Percentiles rank a stretch among this genome's conserved stretches.
Evolutionary conservation across 2,888 invertebrate species (phyloP).

Genomic region (Bugulina stolonifera): DNA sequence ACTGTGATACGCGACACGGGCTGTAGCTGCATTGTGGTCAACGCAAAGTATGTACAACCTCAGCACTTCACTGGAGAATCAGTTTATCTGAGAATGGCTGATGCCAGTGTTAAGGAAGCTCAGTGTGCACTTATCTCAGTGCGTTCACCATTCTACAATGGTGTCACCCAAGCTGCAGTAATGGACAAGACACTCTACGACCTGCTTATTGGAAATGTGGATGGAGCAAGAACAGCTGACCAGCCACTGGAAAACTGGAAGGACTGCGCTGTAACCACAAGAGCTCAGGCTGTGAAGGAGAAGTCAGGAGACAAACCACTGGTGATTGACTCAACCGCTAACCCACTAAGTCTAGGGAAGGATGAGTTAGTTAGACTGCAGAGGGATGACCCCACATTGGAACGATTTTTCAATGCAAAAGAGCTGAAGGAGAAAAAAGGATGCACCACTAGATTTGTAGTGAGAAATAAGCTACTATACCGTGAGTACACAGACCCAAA

Average conservation of each 20-base stretch:
- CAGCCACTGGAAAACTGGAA: conserved; percentile 20
- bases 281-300: conserved; percentile 7
- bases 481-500: conserved; percentile 3
- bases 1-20: conserved; percentile 10
- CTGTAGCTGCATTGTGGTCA: conserved; percentile 7
- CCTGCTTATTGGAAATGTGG: background rate
- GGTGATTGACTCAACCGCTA: background rate
- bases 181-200: background rate
- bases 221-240: conserved; percentile 15
- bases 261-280: conserved; percentile 11
- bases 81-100: conserved; percentile 9
- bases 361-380: background rate
- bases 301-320: conserved; percentile 4
- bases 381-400: conserved; percentile 12
- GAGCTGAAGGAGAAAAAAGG: conserved; percentile 11
- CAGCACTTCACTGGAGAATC: conserved; percentile 4
- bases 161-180: background rate
- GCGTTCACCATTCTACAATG: conserved; percentile 3
- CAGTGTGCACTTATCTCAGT: background rate
- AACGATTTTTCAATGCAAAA: background rate
- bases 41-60: conserved; percentile 16
- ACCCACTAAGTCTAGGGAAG: conserved; percentile 6
- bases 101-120: conserved; percentile 1
- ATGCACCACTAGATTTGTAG: conserved; percentile 7
- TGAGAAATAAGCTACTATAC: background rate